Percentiles rank a stretch among this genome's conserved stretches.
Evolutionary conservation across 30 jellyfish, hydroid and myxozoan species (phyloP).

Genomic region (Aurelia sp.): DNA sequence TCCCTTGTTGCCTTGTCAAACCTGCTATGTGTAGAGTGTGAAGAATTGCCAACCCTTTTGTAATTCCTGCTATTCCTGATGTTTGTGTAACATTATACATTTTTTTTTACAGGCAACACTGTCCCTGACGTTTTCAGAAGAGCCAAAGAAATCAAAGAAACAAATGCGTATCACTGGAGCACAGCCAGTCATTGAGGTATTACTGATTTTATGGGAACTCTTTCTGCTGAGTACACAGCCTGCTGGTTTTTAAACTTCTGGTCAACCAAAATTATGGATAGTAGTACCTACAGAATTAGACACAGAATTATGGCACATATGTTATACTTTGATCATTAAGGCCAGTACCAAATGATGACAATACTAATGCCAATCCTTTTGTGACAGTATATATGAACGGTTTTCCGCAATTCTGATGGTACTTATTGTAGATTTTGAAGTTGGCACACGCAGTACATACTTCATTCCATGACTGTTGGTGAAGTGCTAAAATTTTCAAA

Average conservation of each 20-base stretch:
- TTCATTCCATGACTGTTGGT: too few relatives aligned
- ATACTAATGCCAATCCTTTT: slow-evolving; percentile 42
- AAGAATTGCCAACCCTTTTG: neutral
- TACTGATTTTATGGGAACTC: neutral
- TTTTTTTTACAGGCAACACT: slow-evolving; percentile 78
- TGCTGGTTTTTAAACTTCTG: too few relatives aligned
- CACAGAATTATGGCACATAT: too few relatives aligned
- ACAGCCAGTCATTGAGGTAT: slow-evolving; percentile 89
- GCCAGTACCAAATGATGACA: slow-evolving; percentile 46
- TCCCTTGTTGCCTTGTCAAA: too few relatives aligned
- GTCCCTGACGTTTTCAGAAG: slow-evolving; percentile 70
- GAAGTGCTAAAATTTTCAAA: too few relatives aligned
- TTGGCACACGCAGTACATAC: too few relatives aligned
- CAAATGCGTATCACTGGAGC: slow-evolving; percentile 79
- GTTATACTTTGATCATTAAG: neutral
- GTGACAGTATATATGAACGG: slow-evolving; percentile 25
- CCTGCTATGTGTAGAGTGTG: too few relatives aligned
- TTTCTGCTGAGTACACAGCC: too few relatives aligned
- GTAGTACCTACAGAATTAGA: too few relatives aligned
- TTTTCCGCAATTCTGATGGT: slow-evolving; percentile 27
- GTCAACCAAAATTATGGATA: too few relatives aligned
- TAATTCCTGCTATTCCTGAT: too few relatives aligned
- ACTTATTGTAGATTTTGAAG: neutral
- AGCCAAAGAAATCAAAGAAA: slow-evolving; percentile 79
- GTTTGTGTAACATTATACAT: too few relatives aligned